These are phyloP conservation scores for Listronotus oregonensis DNA, from an alignment of 1,140 invertebrate species.

Conservation along the genomic window DNA sequence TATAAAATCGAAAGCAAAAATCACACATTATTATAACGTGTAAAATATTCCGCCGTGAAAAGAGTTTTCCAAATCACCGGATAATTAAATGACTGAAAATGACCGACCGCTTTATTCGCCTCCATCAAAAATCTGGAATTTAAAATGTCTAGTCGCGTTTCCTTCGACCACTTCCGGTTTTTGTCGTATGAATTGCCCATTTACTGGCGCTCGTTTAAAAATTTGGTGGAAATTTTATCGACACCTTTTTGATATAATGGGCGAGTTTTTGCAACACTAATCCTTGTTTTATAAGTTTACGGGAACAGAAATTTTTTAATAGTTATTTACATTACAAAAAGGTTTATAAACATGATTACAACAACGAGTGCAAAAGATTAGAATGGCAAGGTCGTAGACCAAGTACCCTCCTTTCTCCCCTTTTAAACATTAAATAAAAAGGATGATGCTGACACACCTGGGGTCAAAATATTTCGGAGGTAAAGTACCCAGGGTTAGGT, in stretches of 20 bases:
- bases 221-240: conserved; percentile 30
- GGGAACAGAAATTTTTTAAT: too few relatives aligned
- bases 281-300: too few relatives aligned
- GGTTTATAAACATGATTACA: too few relatives aligned
- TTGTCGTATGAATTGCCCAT: conserved; percentile 24
- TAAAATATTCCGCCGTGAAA: background rate
- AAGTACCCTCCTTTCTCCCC: too few relatives aligned
- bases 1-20: background rate
- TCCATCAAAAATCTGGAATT: conserved; percentile 1
- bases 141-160: conserved; percentile 18
- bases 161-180: conserved; percentile 25
- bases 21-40: background rate
- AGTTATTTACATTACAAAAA: too few relatives aligned
- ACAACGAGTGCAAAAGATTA: too few relatives aligned
- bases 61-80: background rate
- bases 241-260: background rate
- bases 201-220: conserved; percentile 17
- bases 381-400: too few relatives aligned
- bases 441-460: too few relatives aligned
- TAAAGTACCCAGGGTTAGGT: too few relatives aligned
- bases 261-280: too few relatives aligned
- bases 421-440: too few relatives aligned
- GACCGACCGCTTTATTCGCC: conserved; percentile 7
- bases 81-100: conserved; percentile 2
- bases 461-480: too few relatives aligned